Percentiles rank a stretch among this genome's conserved stretches.
phyloP scores from a whole-genome alignment of 2,113 vertebrate genomes.

The Oceanodroma tethys region DNA sequence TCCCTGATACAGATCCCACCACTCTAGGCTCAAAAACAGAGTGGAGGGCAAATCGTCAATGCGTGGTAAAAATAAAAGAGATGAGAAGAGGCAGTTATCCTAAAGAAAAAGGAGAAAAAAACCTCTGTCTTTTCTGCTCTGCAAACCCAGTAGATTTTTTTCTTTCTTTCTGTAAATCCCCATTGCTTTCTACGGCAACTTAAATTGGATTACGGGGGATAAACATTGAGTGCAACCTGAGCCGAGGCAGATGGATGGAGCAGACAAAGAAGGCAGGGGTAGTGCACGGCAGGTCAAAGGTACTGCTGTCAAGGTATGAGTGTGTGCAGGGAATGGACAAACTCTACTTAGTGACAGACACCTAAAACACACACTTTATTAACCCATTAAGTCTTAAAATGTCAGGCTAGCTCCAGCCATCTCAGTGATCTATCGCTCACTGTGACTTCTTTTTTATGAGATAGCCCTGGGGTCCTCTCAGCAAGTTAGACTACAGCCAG shows the following conservation, averaged over 20 bases:
- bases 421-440: not conserved
- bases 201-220: constrained; percentile 66
- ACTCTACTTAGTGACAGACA: constrained; percentile 27
- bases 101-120: not conserved
- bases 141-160: constrained; percentile 1
- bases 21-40: not conserved
- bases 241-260: constrained; percentile 53
- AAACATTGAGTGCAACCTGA: constrained; percentile 63
- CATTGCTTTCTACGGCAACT: constrained; percentile 42
- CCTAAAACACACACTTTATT: constrained; percentile 47
- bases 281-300: constrained; percentile 45
- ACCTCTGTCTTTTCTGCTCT: not conserved
- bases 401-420: constrained; percentile 38
- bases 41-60: not conserved
- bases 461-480: constrained; percentile 49
- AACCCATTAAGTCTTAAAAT: constrained; percentile 61
- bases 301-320: constrained; percentile 15
- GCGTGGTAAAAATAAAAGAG: not conserved
- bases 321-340: constrained; percentile 35
- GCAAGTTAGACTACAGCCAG: constrained; percentile 22
- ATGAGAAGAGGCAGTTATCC: not conserved
- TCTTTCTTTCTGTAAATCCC: constrained; percentile 44
- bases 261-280: constrained; percentile 34
- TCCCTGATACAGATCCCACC: not conserved
- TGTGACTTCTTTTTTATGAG: constrained; percentile 45